Evolutionary conservation across 2,113 vertebrate species (phyloP), one percentile per base, ranked within the genome.

Genomic region (Clarias batrachus): DNA sequence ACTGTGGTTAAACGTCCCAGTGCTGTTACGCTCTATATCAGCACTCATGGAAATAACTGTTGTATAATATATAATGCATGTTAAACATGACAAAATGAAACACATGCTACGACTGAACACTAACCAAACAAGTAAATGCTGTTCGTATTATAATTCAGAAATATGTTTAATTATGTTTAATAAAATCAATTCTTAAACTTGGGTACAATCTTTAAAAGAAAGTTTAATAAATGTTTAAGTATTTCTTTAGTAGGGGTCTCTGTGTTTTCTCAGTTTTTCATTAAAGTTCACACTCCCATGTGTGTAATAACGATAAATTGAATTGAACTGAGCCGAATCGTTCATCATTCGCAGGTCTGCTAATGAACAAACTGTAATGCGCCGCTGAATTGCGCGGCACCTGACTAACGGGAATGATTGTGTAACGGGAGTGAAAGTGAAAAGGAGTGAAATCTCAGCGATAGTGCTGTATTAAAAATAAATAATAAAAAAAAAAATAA

Each of bases 371-470:
- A 41, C 82, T 66, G 59, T 66, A 76, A 80, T 60, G 37, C 33
- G 74, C 85, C 27, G 85, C 33, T 86, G 87, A 79, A 78, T 77
- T 27, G 76, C 71, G 52, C 30, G 76, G 1, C 37, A 14, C 73
- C 6, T 60, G 76, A 88, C 81, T 90, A 65, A 84, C 68, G 81
- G 84, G 65, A 59, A 48, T 83, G 81, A 88, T 88, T 73, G 60
- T 13, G 81, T 30, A 62, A 84, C 73, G 30, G 37, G 62, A 25
- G 54, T 60, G 65, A 86, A 80, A 85, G n/a, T n/a, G n/a, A 68
- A 85, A 74, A 33, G 3, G 63, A 81, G 66, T 27, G 74, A 84
- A 82, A 30, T 23, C 17, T 41, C 41, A 19, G 30, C 33, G 27
- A 14, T 3, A 0, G 66, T 2, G n/a, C 65, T 30, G 16, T 41